Evolutionary conservation across 2,113 vertebrate genomes (phyloP), one percentile per base, ranked within the genome.

Genomic region (Cynoglossus semilaevis): DNA sequence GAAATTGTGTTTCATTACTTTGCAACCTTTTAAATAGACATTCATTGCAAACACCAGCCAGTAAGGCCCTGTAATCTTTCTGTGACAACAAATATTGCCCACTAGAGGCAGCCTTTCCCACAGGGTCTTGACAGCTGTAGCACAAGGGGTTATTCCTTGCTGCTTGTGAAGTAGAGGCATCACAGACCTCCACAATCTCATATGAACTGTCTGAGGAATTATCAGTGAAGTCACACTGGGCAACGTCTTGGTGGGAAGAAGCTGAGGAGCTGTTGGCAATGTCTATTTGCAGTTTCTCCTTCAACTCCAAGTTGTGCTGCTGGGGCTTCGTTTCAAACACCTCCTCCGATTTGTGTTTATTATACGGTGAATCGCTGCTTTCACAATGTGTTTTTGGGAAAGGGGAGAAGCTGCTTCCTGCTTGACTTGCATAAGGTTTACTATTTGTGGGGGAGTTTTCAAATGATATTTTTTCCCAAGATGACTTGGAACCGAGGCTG

Each of bases 11-110:
- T 0, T 88, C 87, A 7, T 88, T 72, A 45, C 63, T 77, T 44
- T 82, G 66, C 11, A 99, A 63, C 58, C 94, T 90, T 49, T 72
- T 81, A 49, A 93, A 63, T 15, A 98, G 88, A 91, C 96, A 97
- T 0, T 81, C 53, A 2, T 92, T 91, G 15, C 88, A 92, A 48
- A 95, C 92, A 9, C 95, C 95, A 6, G 93, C 91, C 52, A 97
- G 77, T 0, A 99, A 91, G 9, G 85, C 87, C 43, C 54, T 58
- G 72, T 93, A 92, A 76, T 98, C 95, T 1, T 83, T 71, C 1
- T 86, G 81, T 6, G 80, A 85, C 81, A 99, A 83, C 16, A 72
- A 45, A 5, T 90, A 91, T 45, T 85, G 80, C 0, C 72, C 57
- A 9, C 82, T 65, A 0, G 66, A 48, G 42, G 41, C n/a, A 6